Conservation (phyloP, 2,888 invertebrate genomes). For the Sphaerophoria taeniata region DNA sequence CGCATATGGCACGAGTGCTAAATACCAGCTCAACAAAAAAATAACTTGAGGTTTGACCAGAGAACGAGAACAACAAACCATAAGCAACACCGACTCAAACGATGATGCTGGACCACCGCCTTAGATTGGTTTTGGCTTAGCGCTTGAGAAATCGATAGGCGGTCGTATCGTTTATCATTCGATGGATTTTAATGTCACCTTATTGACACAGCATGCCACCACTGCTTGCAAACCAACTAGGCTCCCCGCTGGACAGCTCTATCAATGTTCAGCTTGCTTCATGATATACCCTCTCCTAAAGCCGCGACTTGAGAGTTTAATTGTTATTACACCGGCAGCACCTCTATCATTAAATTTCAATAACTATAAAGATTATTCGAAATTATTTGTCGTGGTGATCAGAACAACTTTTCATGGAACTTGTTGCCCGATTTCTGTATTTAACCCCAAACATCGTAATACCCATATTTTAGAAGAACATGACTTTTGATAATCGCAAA, state of each 20-base stretch:
- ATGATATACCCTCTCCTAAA: no score
- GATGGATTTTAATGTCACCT: constrained; percentile 68
- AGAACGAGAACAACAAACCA: constrained; percentile 18
- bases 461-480: no score
- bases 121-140: constrained; percentile 29
- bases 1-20: constrained; percentile 58
- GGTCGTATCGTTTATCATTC: constrained; percentile 72
- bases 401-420: no score
- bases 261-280: background rate
- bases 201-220: constrained; percentile 71
- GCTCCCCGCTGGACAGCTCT: no score
- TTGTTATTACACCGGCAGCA: no score
- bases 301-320: no score
- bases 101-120: constrained; percentile 33
- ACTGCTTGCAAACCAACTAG: constrained; percentile 28
- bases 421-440: no score
- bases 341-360: no score
- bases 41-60: constrained; percentile 39
- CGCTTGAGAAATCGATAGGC: constrained; percentile 67
- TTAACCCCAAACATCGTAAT: no score
- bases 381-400: no score
- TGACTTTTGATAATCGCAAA: no score
- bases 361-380: no score
- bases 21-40: constrained; percentile 38
- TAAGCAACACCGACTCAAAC: constrained; percentile 1